Evolutionary conservation across 2,888 invertebrate genomes (phyloP).

Genomic region (Stenolophus ochropezus): DNA sequence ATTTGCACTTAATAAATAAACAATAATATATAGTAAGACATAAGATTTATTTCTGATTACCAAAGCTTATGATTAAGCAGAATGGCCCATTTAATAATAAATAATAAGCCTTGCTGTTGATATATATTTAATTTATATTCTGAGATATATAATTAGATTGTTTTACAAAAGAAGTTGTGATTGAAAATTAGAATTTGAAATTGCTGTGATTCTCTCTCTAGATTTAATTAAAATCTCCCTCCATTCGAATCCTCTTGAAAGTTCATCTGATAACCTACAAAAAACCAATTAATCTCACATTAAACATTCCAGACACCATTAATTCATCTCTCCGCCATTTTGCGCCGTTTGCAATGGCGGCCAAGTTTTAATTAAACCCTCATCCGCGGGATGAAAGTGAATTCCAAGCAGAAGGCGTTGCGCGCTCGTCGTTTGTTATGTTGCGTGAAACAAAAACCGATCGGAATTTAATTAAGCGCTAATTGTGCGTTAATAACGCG

Average conservation of each 20-base stretch:
- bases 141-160: too few species aligned
- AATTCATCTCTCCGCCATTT: slow-evolving; percentile 33
- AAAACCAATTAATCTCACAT: slow-evolving; percentile 44
- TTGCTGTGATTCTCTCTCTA: not conserved
- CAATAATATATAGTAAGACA: too few species aligned
- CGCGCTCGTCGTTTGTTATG: slow-evolving; percentile 65
- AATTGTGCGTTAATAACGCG: slow-evolving; percentile 56
- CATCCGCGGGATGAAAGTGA: slow-evolving; percentile 22
- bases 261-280: slow-evolving; percentile 35
- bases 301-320: slow-evolving; percentile 43
- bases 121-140: too few species aligned
- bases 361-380: slow-evolving; percentile 46
- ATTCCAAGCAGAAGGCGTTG: slow-evolving; percentile 38
- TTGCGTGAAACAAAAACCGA: slow-evolving; percentile 64
- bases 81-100: too few species aligned
- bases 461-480: slow-evolving; percentile 58
- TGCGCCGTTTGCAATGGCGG: slow-evolving; percentile 22
- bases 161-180: not conserved
- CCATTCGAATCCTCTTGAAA: slow-evolving; percentile 12
- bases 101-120: too few species aligned
- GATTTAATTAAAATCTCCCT: slow-evolving; percentile 37
- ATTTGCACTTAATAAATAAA: too few species aligned
- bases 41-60: too few species aligned
- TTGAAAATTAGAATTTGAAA: not conserved
- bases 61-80: too few species aligned